A percentile compares a stretch with the other conserved stretches of the same genome.
Conservation (phyloP, 2,113 vertebrate species). For the Syngnathus typhle region DNA sequence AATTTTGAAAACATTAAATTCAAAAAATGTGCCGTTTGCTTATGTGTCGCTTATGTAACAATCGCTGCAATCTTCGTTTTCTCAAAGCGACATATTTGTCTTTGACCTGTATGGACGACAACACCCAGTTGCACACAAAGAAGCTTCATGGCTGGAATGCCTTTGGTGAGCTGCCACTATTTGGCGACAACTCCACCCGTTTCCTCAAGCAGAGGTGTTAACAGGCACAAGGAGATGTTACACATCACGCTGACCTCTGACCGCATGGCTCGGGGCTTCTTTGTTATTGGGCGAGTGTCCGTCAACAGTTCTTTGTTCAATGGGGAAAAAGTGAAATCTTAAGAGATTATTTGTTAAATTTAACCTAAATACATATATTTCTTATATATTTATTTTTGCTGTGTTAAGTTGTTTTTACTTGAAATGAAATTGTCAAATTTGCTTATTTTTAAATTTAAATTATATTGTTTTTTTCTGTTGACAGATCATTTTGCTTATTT, state of each 20-base stretch:
- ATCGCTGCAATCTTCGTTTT: slow-evolving; percentile 2
- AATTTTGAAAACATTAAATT: neutral
- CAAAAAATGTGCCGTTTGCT: slow-evolving; percentile 2
- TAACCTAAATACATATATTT: no score
- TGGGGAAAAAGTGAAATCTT: no score
- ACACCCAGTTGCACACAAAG: slow-evolving; percentile 33
- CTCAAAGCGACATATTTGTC: neutral
- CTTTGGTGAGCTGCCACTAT: slow-evolving; percentile 42
- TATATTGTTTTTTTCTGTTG: no score
- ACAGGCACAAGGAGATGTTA: neutral
- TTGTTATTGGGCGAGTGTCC: neutral
- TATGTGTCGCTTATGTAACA: neutral
- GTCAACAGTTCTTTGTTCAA: neutral
- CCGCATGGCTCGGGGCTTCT: neutral
- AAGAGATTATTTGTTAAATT: no score
- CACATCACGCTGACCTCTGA: neutral
- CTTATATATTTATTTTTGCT: no score
- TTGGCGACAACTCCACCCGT: slow-evolving; percentile 39
- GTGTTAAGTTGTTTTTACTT: no score
- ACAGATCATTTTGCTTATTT: no score
- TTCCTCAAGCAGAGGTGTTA: slow-evolving; percentile 3
- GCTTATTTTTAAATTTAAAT: no score
- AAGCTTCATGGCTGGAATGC: slow-evolving; percentile 43
- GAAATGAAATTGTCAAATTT: no score
- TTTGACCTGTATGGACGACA: slow-evolving; percentile 13